These are phyloP conservation scores for Mythimna loreyi DNA, from an alignment of 2,888 invertebrate genomes.

Conservation along the genomic window DNA sequence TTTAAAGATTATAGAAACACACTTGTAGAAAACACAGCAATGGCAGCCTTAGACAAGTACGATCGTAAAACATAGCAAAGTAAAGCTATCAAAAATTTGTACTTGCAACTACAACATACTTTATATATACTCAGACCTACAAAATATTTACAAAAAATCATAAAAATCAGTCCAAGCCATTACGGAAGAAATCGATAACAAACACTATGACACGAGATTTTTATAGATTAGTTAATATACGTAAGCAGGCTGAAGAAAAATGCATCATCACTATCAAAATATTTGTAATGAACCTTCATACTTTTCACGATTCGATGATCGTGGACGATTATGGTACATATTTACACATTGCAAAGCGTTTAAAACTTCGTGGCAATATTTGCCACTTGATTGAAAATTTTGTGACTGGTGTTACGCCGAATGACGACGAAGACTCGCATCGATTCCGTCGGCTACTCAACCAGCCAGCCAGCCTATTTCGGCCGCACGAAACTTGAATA, in stretches of 20 bases:
- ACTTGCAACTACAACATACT: too few relatives aligned
- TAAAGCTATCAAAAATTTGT: too few relatives aligned
- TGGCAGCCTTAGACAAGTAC: too few relatives aligned
- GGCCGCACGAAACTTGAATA: slow-evolving; percentile 44
- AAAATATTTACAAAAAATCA: too few relatives aligned
- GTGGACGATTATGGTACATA: background rate
- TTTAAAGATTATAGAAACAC: too few relatives aligned
- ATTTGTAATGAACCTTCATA: background rate
- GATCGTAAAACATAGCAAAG: too few relatives aligned
- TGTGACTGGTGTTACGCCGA: slow-evolving; percentile 8
- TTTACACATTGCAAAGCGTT: background rate
- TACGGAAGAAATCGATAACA: too few relatives aligned
- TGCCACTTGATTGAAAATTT: slow-evolving; percentile 17
- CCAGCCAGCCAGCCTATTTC: slow-evolving; percentile 23
- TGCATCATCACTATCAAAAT: background rate
- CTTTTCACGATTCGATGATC: background rate
- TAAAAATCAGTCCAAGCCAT: too few relatives aligned
- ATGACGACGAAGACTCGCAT: slow-evolving; percentile 29
- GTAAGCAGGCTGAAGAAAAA: background rate
- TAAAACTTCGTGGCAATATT: slow-evolving; percentile 11
- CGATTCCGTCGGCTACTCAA: slow-evolving; percentile 11
- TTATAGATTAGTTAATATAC: too few relatives aligned
- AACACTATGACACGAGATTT: too few relatives aligned
- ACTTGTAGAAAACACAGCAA: too few relatives aligned
- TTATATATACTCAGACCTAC: too few relatives aligned